A percentile compares a stretch with the other conserved stretches of the same genome.
Conservation (phyloP, 2,888 invertebrate genomes). For the Eupithecia abbreviata region DNA sequence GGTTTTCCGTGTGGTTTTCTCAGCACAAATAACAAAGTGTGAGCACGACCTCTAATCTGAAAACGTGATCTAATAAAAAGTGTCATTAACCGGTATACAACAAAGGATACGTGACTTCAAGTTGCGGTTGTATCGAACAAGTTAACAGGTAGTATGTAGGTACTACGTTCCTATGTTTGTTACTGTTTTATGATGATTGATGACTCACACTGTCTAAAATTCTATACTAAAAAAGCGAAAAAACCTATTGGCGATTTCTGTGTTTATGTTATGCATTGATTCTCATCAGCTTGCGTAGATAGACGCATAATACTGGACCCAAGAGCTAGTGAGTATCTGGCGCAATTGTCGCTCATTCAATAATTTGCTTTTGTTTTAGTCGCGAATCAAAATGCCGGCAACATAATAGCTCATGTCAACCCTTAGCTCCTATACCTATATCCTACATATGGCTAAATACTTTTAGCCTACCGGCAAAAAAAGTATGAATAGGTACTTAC, state of each 20-base stretch:
- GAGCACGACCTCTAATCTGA: not conserved
- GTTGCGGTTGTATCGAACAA: not conserved
- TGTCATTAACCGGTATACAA: not conserved
- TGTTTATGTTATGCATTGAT: not conserved
- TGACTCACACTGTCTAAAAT: not conserved
- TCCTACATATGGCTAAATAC: no score
- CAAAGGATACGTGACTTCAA: slow-evolving; percentile 9
- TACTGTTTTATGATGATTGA: not conserved
- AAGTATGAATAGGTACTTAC: not conserved
- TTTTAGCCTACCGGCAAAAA: no score
- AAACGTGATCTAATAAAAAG: slow-evolving; percentile 4
- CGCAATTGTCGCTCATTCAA: not conserved
- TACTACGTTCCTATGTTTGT: not conserved
- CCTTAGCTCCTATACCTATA: no score
- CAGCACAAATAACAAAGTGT: not conserved
- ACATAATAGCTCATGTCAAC: no score
- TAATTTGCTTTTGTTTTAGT: not conserved
- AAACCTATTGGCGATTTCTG: not conserved
- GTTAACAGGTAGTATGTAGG: not conserved
- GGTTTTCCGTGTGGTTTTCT: not conserved
- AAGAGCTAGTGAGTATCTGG: no score
- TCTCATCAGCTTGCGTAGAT: not conserved
- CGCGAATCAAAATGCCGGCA: no score
- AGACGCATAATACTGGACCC: not conserved
- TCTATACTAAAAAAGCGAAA: not conserved